A percentile compares a stretch with the other conserved stretches of the same genome.
phyloP scores from a whole-genome alignment of 2,797 vertebrate genomes.

The Sparidentex hasta region DNA sequence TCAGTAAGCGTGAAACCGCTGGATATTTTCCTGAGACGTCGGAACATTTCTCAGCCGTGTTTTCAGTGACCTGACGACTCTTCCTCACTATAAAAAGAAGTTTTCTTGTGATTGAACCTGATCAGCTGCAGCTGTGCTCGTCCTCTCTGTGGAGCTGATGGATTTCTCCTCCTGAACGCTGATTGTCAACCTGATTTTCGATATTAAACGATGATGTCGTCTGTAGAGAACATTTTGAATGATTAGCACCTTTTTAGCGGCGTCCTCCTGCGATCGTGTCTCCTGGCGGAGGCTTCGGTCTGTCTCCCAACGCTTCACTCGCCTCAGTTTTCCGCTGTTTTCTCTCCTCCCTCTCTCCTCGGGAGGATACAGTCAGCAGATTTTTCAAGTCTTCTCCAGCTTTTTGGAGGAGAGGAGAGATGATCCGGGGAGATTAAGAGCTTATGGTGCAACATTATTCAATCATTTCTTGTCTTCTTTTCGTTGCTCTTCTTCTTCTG shows the following conservation, averaged over 20 bases:
- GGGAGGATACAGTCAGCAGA: conserved; percentile 53
- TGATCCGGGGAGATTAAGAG: conserved; percentile 50
- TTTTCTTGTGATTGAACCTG: too few species aligned
- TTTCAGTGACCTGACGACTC: too few species aligned
- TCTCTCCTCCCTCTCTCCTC: neutral
- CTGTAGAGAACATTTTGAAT: neutral
- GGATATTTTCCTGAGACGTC: too few species aligned
- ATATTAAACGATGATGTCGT: neutral
- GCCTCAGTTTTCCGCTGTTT: conserved; percentile 9
- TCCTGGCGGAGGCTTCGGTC: conserved; percentile 2
- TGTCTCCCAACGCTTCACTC: neutral
- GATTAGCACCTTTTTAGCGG: neutral
- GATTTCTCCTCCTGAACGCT: neutral
- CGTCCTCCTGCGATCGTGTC: too few species aligned
- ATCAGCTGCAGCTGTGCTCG: too few species aligned
- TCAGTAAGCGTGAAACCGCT: too few species aligned
- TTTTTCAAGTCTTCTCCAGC: conserved; percentile 24
- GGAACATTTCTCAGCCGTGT: too few species aligned
- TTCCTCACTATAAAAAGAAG: too few species aligned
- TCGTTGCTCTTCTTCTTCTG: conserved; percentile 20
- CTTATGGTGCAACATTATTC: conserved; percentile 49
- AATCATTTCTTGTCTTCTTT: conserved; percentile 23
- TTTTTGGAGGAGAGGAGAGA: conserved; percentile 14
- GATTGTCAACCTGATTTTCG: neutral
- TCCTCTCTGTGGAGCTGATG: neutral